Evolutionary conservation across 2,888 invertebrate species (phyloP), one percentile per base, ranked within the genome.

Genomic region (Tetrapedia diversipes): DNA sequence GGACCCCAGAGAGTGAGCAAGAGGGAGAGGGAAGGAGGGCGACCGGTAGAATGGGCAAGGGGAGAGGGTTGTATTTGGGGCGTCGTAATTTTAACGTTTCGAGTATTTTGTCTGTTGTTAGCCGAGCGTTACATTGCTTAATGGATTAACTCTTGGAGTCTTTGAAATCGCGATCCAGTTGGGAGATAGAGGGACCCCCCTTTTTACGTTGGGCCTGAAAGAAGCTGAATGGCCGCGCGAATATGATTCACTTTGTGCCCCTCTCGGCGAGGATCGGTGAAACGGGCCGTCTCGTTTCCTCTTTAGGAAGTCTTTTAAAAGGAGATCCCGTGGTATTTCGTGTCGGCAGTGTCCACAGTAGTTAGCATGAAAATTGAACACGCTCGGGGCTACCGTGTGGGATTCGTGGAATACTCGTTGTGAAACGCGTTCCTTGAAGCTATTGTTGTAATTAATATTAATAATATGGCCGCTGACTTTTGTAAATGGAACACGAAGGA

Each of bases 91-190:
- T 59, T 57, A 66, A 59, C 66, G 47, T 66, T 59, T 66, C 57
- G 59, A 66, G 59, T 66, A 59, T 66, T 66, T 66, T 57, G 57
- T 47, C 45, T 57, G 66, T 57, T 64, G 63, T 64, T 64, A 64
- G 51, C 14, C 51, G 63, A 64, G 63, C 63, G 63, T 64, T 64
- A 64, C 63, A 64, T 64, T 64, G 63, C 39, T 53, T 64, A 64
- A 64, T 64, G 63, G 63, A 64, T 64, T 64, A 64, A 64, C 63
- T 64, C 51, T 27, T 64, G 19, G 51, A 51, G 51, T 51, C 51
- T 64, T 53, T 51, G 63, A 64, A 27, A 41, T 64, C 10, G 51
- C 19, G 27, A 19, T 53, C 14, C 22, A 11, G 47, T n/a, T 16
- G 16, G 10, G 16, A 57, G 1, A 14, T 3, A 22, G 14, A 27